Evolutionary conservation across 2,797 vertebrate genomes (phyloP).

Genomic region (Anas capensis): DNA sequence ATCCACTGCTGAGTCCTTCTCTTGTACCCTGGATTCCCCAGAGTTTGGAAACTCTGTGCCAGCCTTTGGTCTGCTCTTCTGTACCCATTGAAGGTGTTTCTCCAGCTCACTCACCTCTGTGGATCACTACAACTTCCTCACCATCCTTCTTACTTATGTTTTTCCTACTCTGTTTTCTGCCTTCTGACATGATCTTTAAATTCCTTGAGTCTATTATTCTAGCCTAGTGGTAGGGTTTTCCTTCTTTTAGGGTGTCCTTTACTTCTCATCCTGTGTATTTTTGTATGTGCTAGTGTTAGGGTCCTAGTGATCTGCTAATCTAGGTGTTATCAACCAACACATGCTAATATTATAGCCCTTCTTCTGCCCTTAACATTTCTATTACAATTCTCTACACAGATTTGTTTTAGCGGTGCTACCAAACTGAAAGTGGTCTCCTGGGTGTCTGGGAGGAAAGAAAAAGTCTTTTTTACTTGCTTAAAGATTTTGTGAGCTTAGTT

Average conservation of each 20-base stretch:
- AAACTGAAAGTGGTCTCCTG: not conserved
- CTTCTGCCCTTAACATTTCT: not conserved
- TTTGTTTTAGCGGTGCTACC: not conserved
- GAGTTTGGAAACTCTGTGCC: not conserved
- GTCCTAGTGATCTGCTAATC: not conserved
- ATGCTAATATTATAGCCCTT: not conserved
- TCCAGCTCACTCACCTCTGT: not conserved
- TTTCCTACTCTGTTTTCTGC: not conserved
- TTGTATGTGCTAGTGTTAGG: not conserved
- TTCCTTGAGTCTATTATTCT: not conserved
- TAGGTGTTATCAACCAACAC: not conserved
- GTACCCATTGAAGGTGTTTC: not conserved
- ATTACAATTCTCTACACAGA: not conserved
- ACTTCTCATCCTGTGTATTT: accelerated
- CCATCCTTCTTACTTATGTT: not conserved
- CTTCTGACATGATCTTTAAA: not conserved
- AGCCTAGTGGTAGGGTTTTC: not conserved
- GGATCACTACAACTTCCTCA: not conserved
- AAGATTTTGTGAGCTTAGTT: not conserved
- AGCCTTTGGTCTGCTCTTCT: not conserved
- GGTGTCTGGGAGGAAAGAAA: not conserved
- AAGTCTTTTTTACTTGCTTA: not conserved
- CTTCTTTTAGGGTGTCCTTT: not conserved
- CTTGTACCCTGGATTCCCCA: not conserved
- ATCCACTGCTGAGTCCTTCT: accelerated